Percentiles rank a stretch among this genome's conserved stretches.
Evolutionary conservation across 2,797 vertebrate species (phyloP).

Genomic region (Anguilla obscura): DNA sequence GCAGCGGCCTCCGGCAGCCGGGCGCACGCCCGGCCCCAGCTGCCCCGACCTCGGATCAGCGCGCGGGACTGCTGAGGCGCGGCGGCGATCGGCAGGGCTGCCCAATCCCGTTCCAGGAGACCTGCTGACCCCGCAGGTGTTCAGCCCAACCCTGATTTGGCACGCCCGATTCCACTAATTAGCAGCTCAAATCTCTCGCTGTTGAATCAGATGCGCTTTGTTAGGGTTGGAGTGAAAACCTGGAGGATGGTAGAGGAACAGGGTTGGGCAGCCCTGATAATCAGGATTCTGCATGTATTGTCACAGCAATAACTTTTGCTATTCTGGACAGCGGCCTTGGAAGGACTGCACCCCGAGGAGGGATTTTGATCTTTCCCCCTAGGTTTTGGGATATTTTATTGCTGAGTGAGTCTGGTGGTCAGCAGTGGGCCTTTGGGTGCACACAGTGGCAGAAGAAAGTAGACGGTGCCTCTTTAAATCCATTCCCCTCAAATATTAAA

Average conservation of each 20-base stretch:
- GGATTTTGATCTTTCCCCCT: neutral
- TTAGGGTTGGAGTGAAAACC: too few species aligned
- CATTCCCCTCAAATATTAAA: neutral
- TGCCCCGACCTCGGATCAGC: constrained; percentile 52
- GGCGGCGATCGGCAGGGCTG: neutral
- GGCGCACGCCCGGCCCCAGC: constrained; percentile 57
- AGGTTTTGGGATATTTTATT: neutral
- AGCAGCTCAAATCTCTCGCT: too few species aligned
- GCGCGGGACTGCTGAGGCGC: constrained; percentile 53
- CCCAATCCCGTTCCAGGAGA: too few species aligned
- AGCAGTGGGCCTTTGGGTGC: neutral
- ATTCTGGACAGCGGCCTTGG: neutral
- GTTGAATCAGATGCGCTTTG: too few species aligned
- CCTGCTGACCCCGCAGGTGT: too few species aligned
- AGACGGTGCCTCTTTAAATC: neutral
- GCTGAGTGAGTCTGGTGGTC: neutral
- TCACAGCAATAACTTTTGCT: neutral
- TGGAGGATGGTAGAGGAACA: constrained; percentile 24
- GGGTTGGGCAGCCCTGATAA: constrained; percentile 60
- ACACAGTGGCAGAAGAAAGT: neutral
- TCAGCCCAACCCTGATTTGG: too few species aligned
- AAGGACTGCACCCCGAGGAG: neutral
- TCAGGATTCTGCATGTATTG: constrained; percentile 40
- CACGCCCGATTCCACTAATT: too few species aligned
- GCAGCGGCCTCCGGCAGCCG: constrained; percentile 42